phyloP scores from a whole-genome alignment of 2,888 invertebrate genomes.

The Athrips mouffetella region DNA sequence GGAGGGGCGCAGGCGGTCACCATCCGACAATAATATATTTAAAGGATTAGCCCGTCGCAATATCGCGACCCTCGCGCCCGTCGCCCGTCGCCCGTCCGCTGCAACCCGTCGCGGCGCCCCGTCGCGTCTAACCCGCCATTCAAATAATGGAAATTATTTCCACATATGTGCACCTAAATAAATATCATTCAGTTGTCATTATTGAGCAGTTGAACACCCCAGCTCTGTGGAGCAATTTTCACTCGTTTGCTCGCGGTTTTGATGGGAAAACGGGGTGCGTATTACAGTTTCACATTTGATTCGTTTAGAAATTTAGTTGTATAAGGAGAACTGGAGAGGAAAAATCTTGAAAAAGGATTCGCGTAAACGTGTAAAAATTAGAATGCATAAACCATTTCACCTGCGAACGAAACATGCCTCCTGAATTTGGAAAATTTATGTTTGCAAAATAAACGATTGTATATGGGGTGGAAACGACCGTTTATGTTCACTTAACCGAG shows the following conservation, averaged over 20 bases:
- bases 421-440: constrained; percentile 73
- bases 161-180: constrained; percentile 77
- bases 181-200: constrained; percentile 72
- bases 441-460: constrained; percentile 76
- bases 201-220: constrained; percentile 53
- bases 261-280: constrained; percentile 35
- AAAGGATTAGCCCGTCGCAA: constrained; percentile 76
- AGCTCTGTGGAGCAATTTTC: constrained; percentile 62
- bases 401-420: constrained; percentile 54
- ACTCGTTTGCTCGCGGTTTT: constrained; percentile 58
- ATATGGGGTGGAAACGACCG: constrained; percentile 78
- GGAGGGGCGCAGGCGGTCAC: constrained; percentile 43
- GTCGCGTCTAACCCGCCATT: constrained; percentile 55
- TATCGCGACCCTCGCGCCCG: constrained; percentile 67
- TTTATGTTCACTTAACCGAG: constrained; percentile 79
- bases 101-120: constrained; percentile 42
- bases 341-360: constrained; percentile 12
- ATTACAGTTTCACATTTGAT: background rate
- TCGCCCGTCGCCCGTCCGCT: constrained; percentile 29
- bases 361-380: constrained; percentile 12
- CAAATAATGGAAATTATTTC: constrained; percentile 77
- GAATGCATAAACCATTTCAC: constrained; percentile 29
- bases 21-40: constrained; percentile 76
- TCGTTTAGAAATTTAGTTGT: background rate
- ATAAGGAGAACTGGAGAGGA: background rate